Base-by-base conservation (phyloP, 2,888 invertebrate genomes). In the Macaria notata region DNA sequence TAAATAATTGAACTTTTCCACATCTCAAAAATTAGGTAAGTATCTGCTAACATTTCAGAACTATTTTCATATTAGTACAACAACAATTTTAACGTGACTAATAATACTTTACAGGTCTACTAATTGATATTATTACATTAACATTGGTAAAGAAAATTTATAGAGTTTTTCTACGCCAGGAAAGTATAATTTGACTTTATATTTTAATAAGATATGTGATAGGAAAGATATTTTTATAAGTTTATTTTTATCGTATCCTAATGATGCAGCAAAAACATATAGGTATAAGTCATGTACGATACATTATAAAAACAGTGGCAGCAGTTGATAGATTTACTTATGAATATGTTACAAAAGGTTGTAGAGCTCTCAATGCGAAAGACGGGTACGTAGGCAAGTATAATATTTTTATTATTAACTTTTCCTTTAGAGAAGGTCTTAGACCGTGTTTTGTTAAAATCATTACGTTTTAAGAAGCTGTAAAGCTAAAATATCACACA, bases 401-500 rank as follows among this genome's bases (percentile, higher is more conserved):
- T 65, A 66, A 70, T 62, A 67, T 44, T 48, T 64, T 43, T 9
- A 19, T 9, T 53, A 54, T 48, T 48, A 68, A 65, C 4, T 6
- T 36, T 4, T 19, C 19, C 9, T 8, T 8, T 41, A 8, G n/a
- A 5, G 4, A 68, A 69, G 79, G 83, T 81, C 88, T 89, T 70
- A 88, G 88, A 88, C 86, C 83, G 62, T 64, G 69, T 74, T 75
- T 68, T 69, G 51, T 55, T 67, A 65, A 67, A 80, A 80, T 74
- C 72, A 73, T 83, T 75, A 81, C 75, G 70, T 50, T 50, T 44
- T 75, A 79, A 78, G 82, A 85, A 87, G 89, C 89, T 78, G 85
- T 90, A 90, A 90, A 90, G 90, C 90, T 89, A 83, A 86, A 83
- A 86, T 90, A 90, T 90, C 90, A 90, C 90, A 74, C 72, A 78